A percentile compares a stretch with the other conserved stretches of the same genome.
Evolutionary conservation across 1,140 invertebrate species (phyloP).

Genomic region (Ectropis grisescens): DNA sequence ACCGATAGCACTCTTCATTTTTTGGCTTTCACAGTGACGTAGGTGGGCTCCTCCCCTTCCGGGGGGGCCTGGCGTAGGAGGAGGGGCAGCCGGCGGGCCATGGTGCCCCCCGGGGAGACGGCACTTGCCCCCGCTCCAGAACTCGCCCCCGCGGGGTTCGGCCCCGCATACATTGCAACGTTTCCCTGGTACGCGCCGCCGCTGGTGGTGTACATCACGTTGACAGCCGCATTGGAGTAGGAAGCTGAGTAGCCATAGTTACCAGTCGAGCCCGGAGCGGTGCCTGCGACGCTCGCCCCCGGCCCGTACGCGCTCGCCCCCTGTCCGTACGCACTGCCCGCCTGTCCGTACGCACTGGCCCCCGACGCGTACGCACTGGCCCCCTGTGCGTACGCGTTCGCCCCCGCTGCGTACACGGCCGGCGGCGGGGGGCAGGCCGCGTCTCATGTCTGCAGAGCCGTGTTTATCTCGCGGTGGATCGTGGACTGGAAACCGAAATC

Average conservation of each 20-base stretch:
- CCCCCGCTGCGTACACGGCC: conserved; percentile 19
- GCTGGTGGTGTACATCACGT: too few relatives aligned
- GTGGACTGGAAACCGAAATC: conserved; percentile 53
- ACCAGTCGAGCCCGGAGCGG: too few relatives aligned
- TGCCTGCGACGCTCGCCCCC: too few relatives aligned
- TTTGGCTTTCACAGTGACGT: conserved; percentile 37
- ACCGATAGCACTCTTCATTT: conserved; percentile 49
- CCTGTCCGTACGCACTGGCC: too few relatives aligned
- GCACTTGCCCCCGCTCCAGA: conserved; percentile 2
- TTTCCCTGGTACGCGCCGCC: too few relatives aligned
- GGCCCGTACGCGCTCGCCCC: too few relatives aligned
- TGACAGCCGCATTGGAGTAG: too few relatives aligned
- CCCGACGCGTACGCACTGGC: too few relatives aligned
- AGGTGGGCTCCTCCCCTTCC: conserved; percentile 21
- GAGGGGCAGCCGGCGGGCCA: conserved; percentile 14
- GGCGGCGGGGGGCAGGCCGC: conserved; percentile 28
- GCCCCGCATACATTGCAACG: too few relatives aligned
- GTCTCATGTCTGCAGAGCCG: conserved; percentile 82
- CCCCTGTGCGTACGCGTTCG: too few relatives aligned
- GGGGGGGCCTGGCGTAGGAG: conserved; percentile 14
- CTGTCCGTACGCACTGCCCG: too few relatives aligned
- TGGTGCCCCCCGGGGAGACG: conserved; percentile 1
- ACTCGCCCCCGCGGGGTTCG: background rate
- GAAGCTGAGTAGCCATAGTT: too few relatives aligned
- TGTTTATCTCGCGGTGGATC: conserved; percentile 87